Conservation (phyloP, 1,140 invertebrate genomes). For the Cyclargus thomasi region DNA sequence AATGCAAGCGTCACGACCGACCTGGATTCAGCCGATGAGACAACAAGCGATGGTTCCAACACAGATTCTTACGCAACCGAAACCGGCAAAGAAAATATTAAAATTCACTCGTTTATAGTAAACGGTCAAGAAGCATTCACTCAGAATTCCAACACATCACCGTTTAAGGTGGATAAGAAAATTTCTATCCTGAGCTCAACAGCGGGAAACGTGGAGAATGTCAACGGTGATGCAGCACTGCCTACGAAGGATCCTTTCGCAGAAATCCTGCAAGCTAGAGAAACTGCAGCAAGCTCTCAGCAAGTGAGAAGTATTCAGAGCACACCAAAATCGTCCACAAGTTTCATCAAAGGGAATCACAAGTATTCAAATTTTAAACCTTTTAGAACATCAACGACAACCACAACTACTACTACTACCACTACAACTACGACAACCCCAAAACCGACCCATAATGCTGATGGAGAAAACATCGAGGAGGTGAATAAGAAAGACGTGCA, state of each 20-base stretch:
- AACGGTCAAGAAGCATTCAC: conserved; percentile 65
- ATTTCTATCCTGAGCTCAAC: conserved; percentile 64
- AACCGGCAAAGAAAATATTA: conserved; percentile 46
- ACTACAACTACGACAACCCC: conserved; percentile 77
- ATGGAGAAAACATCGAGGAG: conserved; percentile 79
- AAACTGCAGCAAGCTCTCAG: conserved; percentile 49
- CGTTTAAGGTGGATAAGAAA: conserved; percentile 53
- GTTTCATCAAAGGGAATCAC: conserved; percentile 32
- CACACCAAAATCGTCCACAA: conserved; percentile 34
- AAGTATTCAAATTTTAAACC: conserved; percentile 43
- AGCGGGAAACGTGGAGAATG: conserved; percentile 67
- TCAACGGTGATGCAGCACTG: conserved; percentile 39
- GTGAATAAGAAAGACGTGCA: conserved; percentile 83
- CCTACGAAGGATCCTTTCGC: conserved; percentile 54
- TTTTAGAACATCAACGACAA: conserved; percentile 34
- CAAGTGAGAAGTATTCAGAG: conserved; percentile 61
- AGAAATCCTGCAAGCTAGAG: conserved; percentile 64
- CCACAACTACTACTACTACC: conserved; percentile 62
- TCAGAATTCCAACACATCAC: conserved; percentile 45
- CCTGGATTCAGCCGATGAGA: conserved; percentile 22
- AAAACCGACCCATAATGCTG: conserved; percentile 77
- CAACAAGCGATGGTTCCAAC: conserved; percentile 22
- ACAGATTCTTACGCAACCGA: conserved; percentile 33
- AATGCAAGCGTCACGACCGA: conserved; percentile 52
- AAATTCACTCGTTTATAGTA: conserved; percentile 67